Evolutionary conservation across 1,140 invertebrate species (phyloP).

Genomic region (Lucilia cuprina): DNA sequence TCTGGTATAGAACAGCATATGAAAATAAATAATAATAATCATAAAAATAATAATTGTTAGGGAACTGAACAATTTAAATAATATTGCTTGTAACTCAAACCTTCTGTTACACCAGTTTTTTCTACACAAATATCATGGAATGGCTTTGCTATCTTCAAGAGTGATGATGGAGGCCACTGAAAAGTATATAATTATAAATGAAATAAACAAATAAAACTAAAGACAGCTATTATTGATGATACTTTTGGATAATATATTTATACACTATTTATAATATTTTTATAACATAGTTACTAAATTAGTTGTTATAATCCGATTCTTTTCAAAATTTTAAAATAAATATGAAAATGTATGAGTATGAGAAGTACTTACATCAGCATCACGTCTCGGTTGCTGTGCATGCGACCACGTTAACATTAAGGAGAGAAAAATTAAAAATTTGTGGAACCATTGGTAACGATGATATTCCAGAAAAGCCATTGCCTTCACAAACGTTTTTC

Average conservation of each 20-base stretch:
- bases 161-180: constrained; percentile 55
- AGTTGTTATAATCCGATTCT: too few species aligned
- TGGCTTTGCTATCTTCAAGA: constrained; percentile 58
- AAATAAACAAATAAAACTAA: background rate
- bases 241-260: too few species aligned
- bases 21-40: constrained; percentile 25
- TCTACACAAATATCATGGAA: constrained; percentile 56
- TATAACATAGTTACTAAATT: too few species aligned
- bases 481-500: constrained; percentile 42
- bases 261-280: too few species aligned
- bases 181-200: background rate
- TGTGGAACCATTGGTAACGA: constrained; percentile 42
- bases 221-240: too few species aligned
- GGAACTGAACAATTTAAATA: background rate
- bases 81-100: constrained; percentile 38
- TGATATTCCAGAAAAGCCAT: constrained; percentile 55
- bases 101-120: constrained; percentile 57
- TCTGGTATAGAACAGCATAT: constrained; percentile 33
- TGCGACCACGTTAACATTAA: constrained; percentile 51
- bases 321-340: too few species aligned
- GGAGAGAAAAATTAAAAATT: constrained; percentile 56
- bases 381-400: constrained; percentile 53
- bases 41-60: too few species aligned
- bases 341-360: background rate
- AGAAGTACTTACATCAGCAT: constrained; percentile 48